phyloP scores from a whole-genome alignment of 1,140 invertebrate genomes.

The Ceratina calcarata region DNA sequence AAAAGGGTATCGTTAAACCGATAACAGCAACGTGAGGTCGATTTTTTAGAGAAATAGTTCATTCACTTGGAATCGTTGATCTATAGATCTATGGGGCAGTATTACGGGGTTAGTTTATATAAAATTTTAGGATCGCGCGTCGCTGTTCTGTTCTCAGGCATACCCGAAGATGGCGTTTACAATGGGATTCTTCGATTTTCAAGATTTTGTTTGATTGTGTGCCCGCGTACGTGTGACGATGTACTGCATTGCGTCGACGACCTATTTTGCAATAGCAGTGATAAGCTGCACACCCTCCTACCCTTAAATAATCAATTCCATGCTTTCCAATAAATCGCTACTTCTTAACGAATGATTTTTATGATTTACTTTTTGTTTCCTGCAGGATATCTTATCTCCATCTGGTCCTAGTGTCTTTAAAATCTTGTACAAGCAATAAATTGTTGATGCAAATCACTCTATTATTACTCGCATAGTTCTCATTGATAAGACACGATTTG shows the following conservation, averaged over 20 bases:
- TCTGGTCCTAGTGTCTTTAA: no score
- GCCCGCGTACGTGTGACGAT: constrained; percentile 32
- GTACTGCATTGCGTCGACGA: constrained; percentile 75
- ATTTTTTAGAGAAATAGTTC: constrained; percentile 4
- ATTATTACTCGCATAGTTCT: no score
- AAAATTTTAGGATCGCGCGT: constrained; percentile 36
- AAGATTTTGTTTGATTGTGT: constrained; percentile 49
- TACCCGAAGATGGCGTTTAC: constrained; percentile 57
- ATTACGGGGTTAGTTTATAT: constrained; percentile 34
- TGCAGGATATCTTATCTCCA: no score
- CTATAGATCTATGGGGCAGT: constrained; percentile 32
- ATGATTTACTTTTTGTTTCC: no score
- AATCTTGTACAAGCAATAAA: no score
- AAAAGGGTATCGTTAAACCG: not conserved
- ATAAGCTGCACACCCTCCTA: constrained; percentile 60
- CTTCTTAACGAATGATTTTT: no score
- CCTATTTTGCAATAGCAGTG: constrained; percentile 71
- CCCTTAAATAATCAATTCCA: constrained; percentile 71
- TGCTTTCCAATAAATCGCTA: not conserved
- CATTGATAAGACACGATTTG: no score
- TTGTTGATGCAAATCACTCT: no score
- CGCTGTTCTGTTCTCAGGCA: not conserved
- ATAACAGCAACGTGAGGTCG: no score
- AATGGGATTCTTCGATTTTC: constrained; percentile 62
- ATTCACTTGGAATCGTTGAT: constrained; percentile 24